Evolutionary conservation across 2,113 vertebrate genomes (phyloP), one percentile per base, ranked within the genome.

Genomic region (Brachyhypopomus occidentalis): DNA sequence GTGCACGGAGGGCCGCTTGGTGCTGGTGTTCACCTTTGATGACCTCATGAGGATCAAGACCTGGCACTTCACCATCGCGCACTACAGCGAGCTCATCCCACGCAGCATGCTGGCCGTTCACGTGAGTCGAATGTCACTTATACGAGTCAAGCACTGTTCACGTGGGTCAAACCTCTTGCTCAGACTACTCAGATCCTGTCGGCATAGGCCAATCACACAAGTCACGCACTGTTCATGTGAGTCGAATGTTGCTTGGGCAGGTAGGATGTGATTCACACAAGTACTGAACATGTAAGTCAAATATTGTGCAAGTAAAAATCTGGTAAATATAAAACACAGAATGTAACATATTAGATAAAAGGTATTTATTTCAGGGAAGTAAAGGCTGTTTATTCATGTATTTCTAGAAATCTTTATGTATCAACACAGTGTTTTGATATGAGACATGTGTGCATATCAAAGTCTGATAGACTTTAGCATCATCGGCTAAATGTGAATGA

Each of bases 1-100:
- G 58, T 99, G 96, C 81, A 97, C 98, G 90, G 98, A 99, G 88
- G 97, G 98, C 0, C 95, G 97, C 77, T 93, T 99, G 78, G 97
- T 98, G 92, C 89, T 99, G 94, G 97, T 98, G 91, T 99, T 99
- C 91, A 97, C 98, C 95, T 99, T 98, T 30, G 98, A 99, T 0
- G 98, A 99, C 92, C 99, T 99, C 95, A 99, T 99, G 98, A 95
- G 98, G 93, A 99, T 99, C 95, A 98, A 98, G 92, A 99, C 98
- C 0, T 99, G 98, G 98, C 97, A 99, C 92, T 99, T 99, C 95
- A 98, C 96, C 88, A 98, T 99, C 91, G 94, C 97, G 84, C 98
- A 99, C 91, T 97, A 99, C 89, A 95, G 96, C 84, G 98, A 99
- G 87, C 97, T 99, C 86, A 99, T 99, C 88, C 97, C 98, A 41